Base-by-base conservation (phyloP, 2,113 vertebrate species). In the Mola mola region DNA sequence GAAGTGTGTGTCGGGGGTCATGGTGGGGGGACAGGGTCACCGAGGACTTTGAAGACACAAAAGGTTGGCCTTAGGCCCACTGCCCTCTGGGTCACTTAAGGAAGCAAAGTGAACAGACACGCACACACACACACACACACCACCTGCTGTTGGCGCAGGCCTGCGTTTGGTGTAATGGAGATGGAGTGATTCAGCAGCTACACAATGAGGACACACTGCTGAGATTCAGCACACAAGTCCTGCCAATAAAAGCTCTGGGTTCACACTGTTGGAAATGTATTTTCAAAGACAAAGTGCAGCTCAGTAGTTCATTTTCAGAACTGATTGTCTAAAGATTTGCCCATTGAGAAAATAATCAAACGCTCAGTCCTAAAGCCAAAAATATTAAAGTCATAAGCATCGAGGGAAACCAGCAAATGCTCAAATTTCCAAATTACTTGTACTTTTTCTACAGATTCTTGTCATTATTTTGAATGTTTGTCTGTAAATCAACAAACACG, bases 61-160 rank as follows among this genome's bases (percentile, higher is more conserved):
- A 73, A 57, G 77, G 16, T 61, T 70, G 66, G 82, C 82, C 79
- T 83, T 63, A 81, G 70, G 82, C 77, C 75, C 51, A 58, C 13
- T 85, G 84, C 55, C 84, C 82, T 81, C 20, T 47, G 72, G 77
- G 85, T 86, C 83, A 85, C 57, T 74, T 73, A 72, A 77, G 59
- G 60, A 72, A 41, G 61, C 78, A 76, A 82, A 71, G 37, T 37
- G 66, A 70, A 63, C 55, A 31, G 2, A 3, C 13, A 11, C 31
- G 28, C 57, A 78, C 50, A 50, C 46, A 60, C 59, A 31, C 71
- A 56, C 58, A 43, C 78, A 70, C 76, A 65, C 80, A 87, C 79
- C 88, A 87, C 79, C 88, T 90, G 88, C 88, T 87, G 82, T 87
- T 82, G 20, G 4, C 19, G 25, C 69, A 68, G 78, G 46, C 84